These are phyloP conservation scores for Halcyon badia DNA, from an alignment of 2,797 vertebrate species.

Conservation along the genomic window DNA sequence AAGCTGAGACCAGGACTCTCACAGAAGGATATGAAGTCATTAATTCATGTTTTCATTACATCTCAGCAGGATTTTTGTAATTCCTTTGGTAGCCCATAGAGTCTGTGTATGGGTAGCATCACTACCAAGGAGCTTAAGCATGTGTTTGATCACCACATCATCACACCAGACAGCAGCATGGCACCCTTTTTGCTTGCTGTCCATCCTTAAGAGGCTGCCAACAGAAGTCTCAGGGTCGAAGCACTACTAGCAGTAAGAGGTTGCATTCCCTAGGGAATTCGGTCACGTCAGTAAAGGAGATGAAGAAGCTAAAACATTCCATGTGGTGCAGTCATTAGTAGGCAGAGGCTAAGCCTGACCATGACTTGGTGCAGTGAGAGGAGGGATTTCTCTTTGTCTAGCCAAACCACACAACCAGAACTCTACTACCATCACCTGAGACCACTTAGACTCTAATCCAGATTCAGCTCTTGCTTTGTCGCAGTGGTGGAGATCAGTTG, in stretches of 20 bases:
- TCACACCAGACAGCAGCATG: neutral
- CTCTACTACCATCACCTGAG: neutral
- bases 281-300: neutral
- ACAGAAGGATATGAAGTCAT: neutral
- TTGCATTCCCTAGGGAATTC: neutral
- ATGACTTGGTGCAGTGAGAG: neutral
- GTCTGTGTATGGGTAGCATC: neutral
- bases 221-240: neutral
- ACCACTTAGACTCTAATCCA: neutral
- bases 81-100: neutral
- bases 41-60: neutral
- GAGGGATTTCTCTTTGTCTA: neutral
- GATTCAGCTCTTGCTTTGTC: neutral
- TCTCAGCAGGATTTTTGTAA: conserved; percentile 3
- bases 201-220: neutral
- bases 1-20: neutral
- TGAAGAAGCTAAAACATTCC: neutral
- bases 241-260: neutral
- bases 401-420: neutral
- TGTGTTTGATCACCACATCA: fast-evolving
- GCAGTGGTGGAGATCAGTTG: neutral
- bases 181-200: neutral
- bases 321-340: fast-evolving
- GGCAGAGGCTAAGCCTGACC: neutral
- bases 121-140: neutral